These are phyloP conservation scores for Pomacea canaliculata DNA, from an alignment of 2,888 invertebrate species.

Conservation along the genomic window DNA sequence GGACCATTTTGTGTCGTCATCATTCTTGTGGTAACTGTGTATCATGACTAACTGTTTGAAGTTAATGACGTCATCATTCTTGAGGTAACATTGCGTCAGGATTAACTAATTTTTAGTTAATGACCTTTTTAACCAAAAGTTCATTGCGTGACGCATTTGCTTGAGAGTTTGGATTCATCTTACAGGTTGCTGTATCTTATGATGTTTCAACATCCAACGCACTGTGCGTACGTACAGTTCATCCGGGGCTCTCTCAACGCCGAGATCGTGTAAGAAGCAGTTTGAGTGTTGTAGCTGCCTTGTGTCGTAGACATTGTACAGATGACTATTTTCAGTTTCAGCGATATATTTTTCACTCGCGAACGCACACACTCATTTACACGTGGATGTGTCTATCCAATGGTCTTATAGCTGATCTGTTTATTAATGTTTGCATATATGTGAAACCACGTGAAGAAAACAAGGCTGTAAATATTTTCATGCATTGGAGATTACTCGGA, in stretches of 20 bases:
- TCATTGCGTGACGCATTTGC: background rate
- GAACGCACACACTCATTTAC: no score
- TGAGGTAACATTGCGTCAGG: no score
- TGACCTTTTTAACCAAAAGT: no score
- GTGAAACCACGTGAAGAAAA: no score
- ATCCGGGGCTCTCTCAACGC: background rate
- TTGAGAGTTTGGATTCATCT: background rate
- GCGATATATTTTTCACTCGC: background rate
- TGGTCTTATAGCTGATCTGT: background rate
- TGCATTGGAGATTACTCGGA: no score
- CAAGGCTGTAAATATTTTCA: no score
- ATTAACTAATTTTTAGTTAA: no score
- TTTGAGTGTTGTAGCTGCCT: background rate
- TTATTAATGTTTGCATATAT: no score
- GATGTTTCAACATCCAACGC: background rate
- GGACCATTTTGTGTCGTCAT: no score
- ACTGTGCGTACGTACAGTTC: conserved; percentile 3
- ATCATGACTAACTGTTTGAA: no score
- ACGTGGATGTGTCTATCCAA: background rate
- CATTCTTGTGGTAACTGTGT: no score
- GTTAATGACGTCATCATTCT: no score
- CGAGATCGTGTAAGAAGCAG: background rate
- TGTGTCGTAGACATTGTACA: background rate
- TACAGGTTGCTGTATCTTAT: background rate
- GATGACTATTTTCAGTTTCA: background rate